Base-by-base conservation (phyloP, 2,797 vertebrate genomes). In the Melanotaenia parkinsoni region DNA sequence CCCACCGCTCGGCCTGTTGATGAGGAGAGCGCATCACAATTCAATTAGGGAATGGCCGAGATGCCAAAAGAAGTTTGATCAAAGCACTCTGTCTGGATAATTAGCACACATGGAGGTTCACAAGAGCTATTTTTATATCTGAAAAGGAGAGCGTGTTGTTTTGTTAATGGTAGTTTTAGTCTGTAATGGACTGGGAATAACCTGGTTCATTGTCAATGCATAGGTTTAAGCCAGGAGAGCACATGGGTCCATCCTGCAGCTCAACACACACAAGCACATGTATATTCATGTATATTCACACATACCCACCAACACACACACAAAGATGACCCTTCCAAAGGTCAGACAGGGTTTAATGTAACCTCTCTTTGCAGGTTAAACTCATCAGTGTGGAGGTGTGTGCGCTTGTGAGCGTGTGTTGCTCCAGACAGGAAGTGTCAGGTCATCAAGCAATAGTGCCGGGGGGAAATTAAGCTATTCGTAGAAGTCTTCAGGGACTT, bases 21-120 rank as follows among this genome's bases (percentile, higher is more conserved):
- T 84, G 85, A 90, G 82, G 77, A 82, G 73, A 88, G 81, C 75
- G 58, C 72, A 84, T 82, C 85, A 74, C 88, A 88, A 91, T 93
- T 92, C 87, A 91, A 92, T 93, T 89, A 89, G 72, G 71, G 70
- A 72, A 81, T 73, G 83, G 84, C 77, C 61, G 54, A 87, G 87
- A 89, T 88, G 91, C 83, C 85, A 87, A 83, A 86, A 82, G 88
- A 87, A 87, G 86, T 90, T 90, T 89, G 90, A 92, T 92, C 87
- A 90, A 91, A 91, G 87, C 86, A 81, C 87, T 89, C 70, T 80
- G 79, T 72, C 71, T 40, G 71, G 79, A 82, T 91, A 89, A 91
- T 91, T 86, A 90, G 87, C 79, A 72, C 86, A 82, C 68, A 51
- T 67, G 58, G 79, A 11, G 56, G 72, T 89, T 89, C 80, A 82